Evolutionary conservation across 2,888 invertebrate genomes (phyloP).

Genomic region (Acrobasis repandana): DNA sequence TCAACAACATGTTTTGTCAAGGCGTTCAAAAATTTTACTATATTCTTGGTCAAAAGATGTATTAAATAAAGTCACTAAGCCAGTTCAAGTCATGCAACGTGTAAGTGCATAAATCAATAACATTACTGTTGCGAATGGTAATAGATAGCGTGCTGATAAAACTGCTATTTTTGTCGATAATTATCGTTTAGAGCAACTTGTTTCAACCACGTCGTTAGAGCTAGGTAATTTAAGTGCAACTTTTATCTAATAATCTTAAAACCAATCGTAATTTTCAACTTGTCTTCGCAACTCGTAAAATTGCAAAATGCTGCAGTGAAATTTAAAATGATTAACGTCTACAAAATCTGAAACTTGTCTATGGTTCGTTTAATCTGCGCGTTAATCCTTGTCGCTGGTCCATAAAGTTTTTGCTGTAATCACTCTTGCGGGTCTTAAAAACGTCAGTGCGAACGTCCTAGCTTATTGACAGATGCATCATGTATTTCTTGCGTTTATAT

Average conservation of each 20-base stretch:
- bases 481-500: background rate
- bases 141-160: slow-evolving; percentile 17
- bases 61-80: no score
- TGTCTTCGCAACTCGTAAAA: background rate
- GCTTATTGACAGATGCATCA: slow-evolving; percentile 8
- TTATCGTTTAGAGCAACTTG: slow-evolving; percentile 13
- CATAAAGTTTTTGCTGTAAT: slow-evolving; percentile 50
- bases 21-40: no score
- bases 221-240: background rate
- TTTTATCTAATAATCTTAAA: background rate
- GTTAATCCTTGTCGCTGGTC: slow-evolving; percentile 36
- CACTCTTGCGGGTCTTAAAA: slow-evolving; percentile 46
- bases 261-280: background rate
- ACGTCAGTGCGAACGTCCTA: slow-evolving; percentile 39
- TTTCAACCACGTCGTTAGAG: background rate
- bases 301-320: background rate
- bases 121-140: slow-evolving; percentile 19
- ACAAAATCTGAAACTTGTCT: slow-evolving; percentile 39
- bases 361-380: slow-evolving; percentile 42
- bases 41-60: no score
- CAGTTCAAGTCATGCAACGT: background rate
- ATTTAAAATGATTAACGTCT: slow-evolving; percentile 16
- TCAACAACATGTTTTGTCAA: no score
- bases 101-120: slow-evolving; percentile 22
- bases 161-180: slow-evolving; percentile 11